Evolutionary conservation across 1,140 invertebrate species (phyloP), one percentile per base, ranked within the genome.

Genomic region (Brachionus manjavacas): DNA sequence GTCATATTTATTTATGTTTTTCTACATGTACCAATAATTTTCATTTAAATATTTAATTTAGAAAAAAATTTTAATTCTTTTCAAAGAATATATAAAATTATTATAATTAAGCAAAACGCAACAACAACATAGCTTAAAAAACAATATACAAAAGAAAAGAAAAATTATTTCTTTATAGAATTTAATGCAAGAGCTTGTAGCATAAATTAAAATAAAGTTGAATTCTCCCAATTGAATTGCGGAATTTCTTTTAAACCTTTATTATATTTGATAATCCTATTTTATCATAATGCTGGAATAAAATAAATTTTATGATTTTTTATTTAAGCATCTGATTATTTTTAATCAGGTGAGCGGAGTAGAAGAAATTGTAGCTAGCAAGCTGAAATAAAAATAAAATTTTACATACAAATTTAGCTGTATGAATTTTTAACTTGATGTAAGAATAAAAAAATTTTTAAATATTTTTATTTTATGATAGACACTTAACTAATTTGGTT

Each of bases 391-490:
- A 76, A 49, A 49, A 25, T n/a, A 49, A 35, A 14, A 41, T 46
- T 28, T 25, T 25, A 12, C 72, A 76, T 76, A 76, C 72, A 76
- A 76, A 28, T 49, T 76, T 76, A 76, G 16, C 43, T 76, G 43
- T 76, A 76, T 76, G 72, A 46, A 12, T 76, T 49, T 49, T 25
- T 28, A 8, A 43, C 4, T 28, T 12, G 9, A 60, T 35, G 35
- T 60, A 60, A 20, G 20, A 68, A 0, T n/a, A n/a, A 6, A 60
- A 60, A 81, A 12, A 2, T 28, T 28, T 28, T 64, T 11, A 49
- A 25, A 43, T 76, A 31, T 55, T 84, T 84, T 55, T 72, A 74
- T 78, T 79, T 39, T 41, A 20, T 84, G 28, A 39, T 23, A 60
- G 25, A 43, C 31, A n/a, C 11, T 46, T 23, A 41, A 41, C 4